phyloP scores from a whole-genome alignment of 1,140 invertebrate genomes.

The Conus betulinus region DNA sequence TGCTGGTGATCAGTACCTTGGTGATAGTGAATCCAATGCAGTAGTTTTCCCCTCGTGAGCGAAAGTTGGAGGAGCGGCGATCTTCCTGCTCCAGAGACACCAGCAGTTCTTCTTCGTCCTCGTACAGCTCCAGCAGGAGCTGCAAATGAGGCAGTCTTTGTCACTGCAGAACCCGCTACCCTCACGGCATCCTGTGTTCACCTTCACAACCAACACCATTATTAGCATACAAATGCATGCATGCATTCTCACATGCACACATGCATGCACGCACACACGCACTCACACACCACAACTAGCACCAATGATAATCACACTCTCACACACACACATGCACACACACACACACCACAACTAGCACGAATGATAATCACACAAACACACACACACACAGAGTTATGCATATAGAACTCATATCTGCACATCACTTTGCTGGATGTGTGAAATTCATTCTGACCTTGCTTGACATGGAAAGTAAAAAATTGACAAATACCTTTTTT shows the following conservation, averaged over 20 bases:
- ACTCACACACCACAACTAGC: too few species aligned
- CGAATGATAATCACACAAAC: too few species aligned
- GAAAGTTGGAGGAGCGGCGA: constrained; percentile 85
- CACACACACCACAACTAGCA: too few species aligned
- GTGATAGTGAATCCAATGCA: constrained; percentile 98
- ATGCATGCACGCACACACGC: not conserved
- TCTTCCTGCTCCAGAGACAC: constrained; percentile 85
- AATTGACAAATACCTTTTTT: too few species aligned
- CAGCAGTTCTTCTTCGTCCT: constrained; percentile 65
- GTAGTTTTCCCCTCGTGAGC: constrained; percentile 92
- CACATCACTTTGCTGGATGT: too few species aligned
- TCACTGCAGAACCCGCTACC: not conserved
- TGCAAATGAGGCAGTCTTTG: constrained; percentile 40
- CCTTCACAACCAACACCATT: not conserved
- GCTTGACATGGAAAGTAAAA: too few species aligned
- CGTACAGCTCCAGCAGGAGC: constrained; percentile 64
- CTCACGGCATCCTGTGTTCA: not conserved
- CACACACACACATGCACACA: too few species aligned
- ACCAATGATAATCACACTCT: too few species aligned
- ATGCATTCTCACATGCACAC: not conserved
- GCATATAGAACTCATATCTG: too few species aligned
- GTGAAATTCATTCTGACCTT: too few species aligned
- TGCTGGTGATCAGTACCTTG: constrained; percentile 77
- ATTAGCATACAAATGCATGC: not conserved
- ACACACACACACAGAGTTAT: too few species aligned